phyloP scores from a whole-genome alignment of 1,140 invertebrate genomes.

The Ceratina calcarata region DNA sequence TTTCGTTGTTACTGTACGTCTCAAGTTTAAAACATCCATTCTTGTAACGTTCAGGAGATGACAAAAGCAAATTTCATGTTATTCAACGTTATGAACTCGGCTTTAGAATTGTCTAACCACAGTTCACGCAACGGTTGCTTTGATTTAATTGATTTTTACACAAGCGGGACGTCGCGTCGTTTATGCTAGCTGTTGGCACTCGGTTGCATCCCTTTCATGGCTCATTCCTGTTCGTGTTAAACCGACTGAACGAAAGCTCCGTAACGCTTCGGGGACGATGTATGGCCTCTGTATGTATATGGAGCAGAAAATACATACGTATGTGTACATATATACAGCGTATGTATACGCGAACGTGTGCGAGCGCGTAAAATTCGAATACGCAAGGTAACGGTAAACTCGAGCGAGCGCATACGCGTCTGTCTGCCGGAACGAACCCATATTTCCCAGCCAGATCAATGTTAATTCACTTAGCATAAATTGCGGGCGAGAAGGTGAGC shows the following conservation, averaged over 20 bases:
- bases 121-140: not conserved
- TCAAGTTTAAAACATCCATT: not conserved
- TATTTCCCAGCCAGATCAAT: constrained; percentile 57
- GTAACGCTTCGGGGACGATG: constrained; percentile 19
- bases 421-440: constrained; percentile 39
- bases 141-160: constrained; percentile 27
- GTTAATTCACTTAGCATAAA: constrained; percentile 63
- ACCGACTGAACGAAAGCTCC: constrained; percentile 13
- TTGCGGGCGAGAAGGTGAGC: constrained; percentile 41
- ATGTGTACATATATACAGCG: not conserved
- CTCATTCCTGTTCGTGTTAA: constrained; percentile 27
- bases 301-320: not conserved
- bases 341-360: not conserved
- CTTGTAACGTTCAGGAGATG: not conserved
- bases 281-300: not conserved
- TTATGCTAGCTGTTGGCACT: not conserved
- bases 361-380: constrained; percentile 33
- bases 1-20: too few species aligned
- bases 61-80: too few species aligned
- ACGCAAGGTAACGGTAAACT: not conserved
- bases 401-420: not conserved
- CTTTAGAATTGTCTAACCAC: not conserved
- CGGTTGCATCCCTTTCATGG: not conserved
- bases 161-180: not conserved
- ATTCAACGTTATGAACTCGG: too few species aligned